phyloP scores from a whole-genome alignment of 2,797 vertebrate genomes.

The Ficedula albicollis region DNA sequence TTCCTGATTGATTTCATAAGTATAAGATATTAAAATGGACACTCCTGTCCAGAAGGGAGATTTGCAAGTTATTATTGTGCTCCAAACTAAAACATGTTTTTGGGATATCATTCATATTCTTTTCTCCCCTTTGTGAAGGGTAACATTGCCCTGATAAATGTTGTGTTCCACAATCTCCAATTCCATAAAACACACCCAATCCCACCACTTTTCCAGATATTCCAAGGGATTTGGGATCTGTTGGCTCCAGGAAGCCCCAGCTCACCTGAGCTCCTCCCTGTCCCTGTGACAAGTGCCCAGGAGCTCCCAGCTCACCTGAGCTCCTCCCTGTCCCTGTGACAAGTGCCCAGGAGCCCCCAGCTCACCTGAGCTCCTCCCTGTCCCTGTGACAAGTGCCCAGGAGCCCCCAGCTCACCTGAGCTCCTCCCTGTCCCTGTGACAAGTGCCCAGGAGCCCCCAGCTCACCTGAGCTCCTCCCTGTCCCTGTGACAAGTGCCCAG shows the following conservation, averaged over 20 bases:
- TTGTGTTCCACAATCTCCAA: neutral
- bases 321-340: no score
- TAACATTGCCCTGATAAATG: fast-evolving
- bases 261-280: no score
- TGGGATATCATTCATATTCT: neutral
- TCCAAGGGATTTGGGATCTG: neutral
- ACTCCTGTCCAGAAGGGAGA: neutral
- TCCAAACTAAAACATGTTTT: neutral
- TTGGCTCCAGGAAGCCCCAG: neutral
- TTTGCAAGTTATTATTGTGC: neutral
- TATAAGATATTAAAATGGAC: neutral
- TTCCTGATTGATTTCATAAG: neutral
- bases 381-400: no score
- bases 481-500: no score
- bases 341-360: no score
- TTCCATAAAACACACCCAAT: neutral
- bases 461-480: no score
- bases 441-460: no score
- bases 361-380: no score
- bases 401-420: no score
- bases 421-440: no score
- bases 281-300: no score
- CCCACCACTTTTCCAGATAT: neutral
- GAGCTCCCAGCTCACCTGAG: no score
- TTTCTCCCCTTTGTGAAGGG: neutral